A percentile compares a stretch with the other conserved stretches of the same genome.
These are phyloP conservation scores for Poecilia picta DNA, from an alignment of 2,797 vertebrate genomes.

Conservation along the genomic window DNA sequence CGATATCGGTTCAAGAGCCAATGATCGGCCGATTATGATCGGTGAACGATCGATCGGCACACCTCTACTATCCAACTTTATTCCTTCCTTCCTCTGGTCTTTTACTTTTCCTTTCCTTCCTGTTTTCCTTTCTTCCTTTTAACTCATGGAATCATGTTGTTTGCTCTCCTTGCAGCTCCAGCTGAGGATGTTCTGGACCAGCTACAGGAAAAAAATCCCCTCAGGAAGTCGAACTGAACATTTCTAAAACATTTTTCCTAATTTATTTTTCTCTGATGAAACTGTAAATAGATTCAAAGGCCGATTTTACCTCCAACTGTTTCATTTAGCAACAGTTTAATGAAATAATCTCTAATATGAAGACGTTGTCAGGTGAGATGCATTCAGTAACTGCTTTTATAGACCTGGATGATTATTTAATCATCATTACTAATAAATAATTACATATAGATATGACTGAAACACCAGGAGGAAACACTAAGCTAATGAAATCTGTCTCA, in stretches of 20 bases:
- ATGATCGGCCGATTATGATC: too few species aligned
- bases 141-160: not conserved
- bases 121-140: not conserved
- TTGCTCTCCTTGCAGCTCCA: conserved; percentile 60
- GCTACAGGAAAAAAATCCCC: conserved; percentile 13
- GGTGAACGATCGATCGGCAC: too few species aligned
- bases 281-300: conserved; percentile 55
- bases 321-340: not conserved
- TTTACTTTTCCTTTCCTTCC: not conserved
- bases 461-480: not conserved
- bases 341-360: not conserved
- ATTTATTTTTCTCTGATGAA: conserved; percentile 63
- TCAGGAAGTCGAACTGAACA: conserved; percentile 54
- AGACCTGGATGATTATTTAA: not conserved
- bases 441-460: not conserved
- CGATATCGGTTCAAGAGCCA: too few species aligned
- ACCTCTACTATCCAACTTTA: too few species aligned
- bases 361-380: not conserved
- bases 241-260: conserved; percentile 55
- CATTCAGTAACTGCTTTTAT: not conserved
- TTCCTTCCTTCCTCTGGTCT: not conserved
- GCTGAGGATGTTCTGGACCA: conserved; percentile 50
- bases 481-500: not conserved
- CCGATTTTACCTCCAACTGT: conserved; percentile 16
- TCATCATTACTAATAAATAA: not conserved